Base-by-base conservation (phyloP, 1,140 invertebrate genomes). In the Drosophila burlai region DNA sequence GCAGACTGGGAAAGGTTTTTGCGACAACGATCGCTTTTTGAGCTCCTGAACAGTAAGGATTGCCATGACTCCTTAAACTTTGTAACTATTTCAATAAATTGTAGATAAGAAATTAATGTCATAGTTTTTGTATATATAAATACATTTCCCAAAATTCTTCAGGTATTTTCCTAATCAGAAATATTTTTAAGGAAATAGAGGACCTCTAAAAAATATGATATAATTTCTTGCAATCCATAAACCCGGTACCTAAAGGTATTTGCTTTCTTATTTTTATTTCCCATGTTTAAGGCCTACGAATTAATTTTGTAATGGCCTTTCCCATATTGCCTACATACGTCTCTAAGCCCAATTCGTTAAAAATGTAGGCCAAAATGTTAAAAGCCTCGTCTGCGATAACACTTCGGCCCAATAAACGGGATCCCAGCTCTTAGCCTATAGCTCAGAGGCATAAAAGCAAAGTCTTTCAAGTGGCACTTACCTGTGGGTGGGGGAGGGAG, bases 381-480 rank as follows among this genome's bases (percentile, higher is more conserved):
- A 71, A 61, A 72, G 67, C 54, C 61, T 42, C 34, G 49, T 54
- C 50, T n/a, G 15, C 26, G 45, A 7, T 8, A 36, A 31, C 24
- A 59, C 68, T 59, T 10, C 15, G 18, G 21, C 46, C 54, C 58
- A 54, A 75, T 75, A 75, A 42, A 75, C 72, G 42, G 26, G 31
- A 34, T 62, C 5, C 46, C 29, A 42, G 36, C 72, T 63, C 74
- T 45, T 75, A 64, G 69, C 21, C 46, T 29, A 18, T 24, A 31
- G 42, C 68, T 58, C 50, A 29, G 46, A 36, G 49, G 58, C 31
- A 74, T 75, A 74, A 74, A 75, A 64, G 49, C 18, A 57, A 38
- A 52, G 46, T 52, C 55, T 68, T 69, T 71, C 47, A 52, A 71
- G 67, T 71, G 71, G 45, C 55, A 36, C 71, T 64, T 75, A 49